Evolutionary conservation across 1,140 invertebrate species (phyloP), one percentile per base, ranked within the genome.

Genomic region (Belonocnema kinseyi): DNA sequence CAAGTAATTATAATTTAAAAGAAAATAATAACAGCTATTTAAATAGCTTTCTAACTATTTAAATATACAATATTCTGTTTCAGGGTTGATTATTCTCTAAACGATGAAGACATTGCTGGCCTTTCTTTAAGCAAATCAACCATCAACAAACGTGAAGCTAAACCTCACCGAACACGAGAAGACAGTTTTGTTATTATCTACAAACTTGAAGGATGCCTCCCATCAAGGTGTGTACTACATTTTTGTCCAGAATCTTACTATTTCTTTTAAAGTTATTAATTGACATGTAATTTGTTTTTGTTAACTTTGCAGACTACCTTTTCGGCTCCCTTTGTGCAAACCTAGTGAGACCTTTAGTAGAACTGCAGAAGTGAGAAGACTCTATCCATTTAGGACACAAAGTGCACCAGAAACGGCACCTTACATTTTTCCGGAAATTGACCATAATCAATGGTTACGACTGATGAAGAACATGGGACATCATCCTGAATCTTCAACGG

Each of bases 161-260:
- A 46, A 46, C 10, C 40, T 46, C 40, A 2, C 40, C 40, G 40
- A 8, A 46, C 2, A 46, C 40, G 40, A 11, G 40, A 46, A 10
- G 40, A 46, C 40, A 46, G 40, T 46, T 66, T 33, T 10, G 51
- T 80, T 11, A 75, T 80, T 46, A 72, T 85, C 74, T 84, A 84
- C 14, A 75, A 79, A 6, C 40, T 84, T 7, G 81, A 80, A 52
- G 84, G 83, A 21, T 85, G 84, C 50, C n/a, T 80, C 17, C 84
- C 83, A 3, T 26, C 74, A 12, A 81, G 83, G 84, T 84, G 75
- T 52, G 50, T 14, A 51, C 46, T 7, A 11, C 19, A n/a, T 33
- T 50, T n/a, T 16, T 53, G 58, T 77, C 51, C 7, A 7, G 53
- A 17, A 56, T 56, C 10, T 56, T n/a, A 6, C 2, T 40, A 12